phyloP scores from a whole-genome alignment of 1,140 invertebrate species.

The Bombus turneri region DNA sequence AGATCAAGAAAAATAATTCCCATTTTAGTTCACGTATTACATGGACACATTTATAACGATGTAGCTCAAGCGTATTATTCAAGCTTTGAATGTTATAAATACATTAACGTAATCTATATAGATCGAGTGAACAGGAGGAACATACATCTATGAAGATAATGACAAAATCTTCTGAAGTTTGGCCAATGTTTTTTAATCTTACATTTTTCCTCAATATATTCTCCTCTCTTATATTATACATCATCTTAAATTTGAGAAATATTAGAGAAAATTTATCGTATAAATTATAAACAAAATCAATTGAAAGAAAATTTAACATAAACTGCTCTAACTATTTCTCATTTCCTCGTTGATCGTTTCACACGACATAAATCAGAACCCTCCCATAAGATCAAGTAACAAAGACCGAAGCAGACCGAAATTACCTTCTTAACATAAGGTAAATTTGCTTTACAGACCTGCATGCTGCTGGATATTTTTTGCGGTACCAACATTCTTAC shows the following conservation, averaged over 20 bases:
- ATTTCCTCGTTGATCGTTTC: too few relatives aligned
- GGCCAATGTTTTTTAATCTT: background rate
- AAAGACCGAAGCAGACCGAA: background rate
- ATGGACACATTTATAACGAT: background rate
- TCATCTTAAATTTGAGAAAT: background rate
- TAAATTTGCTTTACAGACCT: slow-evolving; percentile 80
- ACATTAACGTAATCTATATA: background rate
- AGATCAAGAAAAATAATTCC: slow-evolving; percentile 4
- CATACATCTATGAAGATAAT: background rate
- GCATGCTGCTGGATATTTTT: slow-evolving; percentile 84
- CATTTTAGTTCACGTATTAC: background rate
- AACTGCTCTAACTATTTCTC: background rate
- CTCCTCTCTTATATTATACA: background rate
- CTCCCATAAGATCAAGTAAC: background rate
- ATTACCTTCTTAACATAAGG: background rate
- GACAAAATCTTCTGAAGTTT: background rate
- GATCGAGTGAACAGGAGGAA: background rate
- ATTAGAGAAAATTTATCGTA: too few relatives aligned
- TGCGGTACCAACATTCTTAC: slow-evolving; percentile 82
- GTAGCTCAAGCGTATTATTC: background rate
- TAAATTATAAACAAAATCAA: too few relatives aligned
- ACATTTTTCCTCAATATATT: background rate
- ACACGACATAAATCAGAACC: too few relatives aligned
- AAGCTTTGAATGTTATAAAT: background rate
- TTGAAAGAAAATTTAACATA: background rate